phyloP scores from a whole-genome alignment of 2,113 vertebrate genomes.

The Myotis yumanensis region DNA sequence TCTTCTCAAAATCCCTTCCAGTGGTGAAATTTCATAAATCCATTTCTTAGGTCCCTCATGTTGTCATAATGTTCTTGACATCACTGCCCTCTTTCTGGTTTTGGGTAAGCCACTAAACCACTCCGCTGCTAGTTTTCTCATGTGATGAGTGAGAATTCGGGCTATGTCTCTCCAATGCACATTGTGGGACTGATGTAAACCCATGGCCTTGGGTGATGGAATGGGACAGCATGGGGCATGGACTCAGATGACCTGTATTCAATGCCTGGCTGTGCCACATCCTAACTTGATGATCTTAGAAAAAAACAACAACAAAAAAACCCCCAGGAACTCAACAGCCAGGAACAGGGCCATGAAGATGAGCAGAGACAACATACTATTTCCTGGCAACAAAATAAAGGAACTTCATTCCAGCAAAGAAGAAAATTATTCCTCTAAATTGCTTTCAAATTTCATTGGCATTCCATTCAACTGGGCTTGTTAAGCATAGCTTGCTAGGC shows the following conservation, averaged over 20 bases:
- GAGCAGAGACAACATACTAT: not conserved
- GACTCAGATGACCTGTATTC: not conserved
- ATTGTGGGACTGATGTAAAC: not conserved
- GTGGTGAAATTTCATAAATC: not conserved
- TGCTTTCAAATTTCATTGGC: not conserved
- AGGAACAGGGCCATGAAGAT: not conserved
- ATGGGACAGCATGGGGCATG: not conserved
- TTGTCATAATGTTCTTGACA: not conserved
- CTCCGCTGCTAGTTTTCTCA: not conserved
- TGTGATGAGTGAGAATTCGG: not conserved
- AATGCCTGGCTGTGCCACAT: not conserved
- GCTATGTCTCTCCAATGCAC: not conserved
- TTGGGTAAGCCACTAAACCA: not conserved
- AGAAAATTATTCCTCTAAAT: not conserved
- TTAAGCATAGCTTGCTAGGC: not conserved
- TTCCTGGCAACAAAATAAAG: slow-evolving; percentile 8
- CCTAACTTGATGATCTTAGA: not conserved
- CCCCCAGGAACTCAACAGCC: not conserved
- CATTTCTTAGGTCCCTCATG: not conserved
- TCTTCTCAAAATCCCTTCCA: not conserved
- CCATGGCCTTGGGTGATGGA: not conserved
- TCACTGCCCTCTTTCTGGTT: not conserved
- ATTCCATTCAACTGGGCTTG: not conserved
- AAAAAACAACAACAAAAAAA: not conserved
- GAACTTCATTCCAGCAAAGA: not conserved